Evolutionary conservation across 2,113 vertebrate species (phyloP).

Genomic region (Rhinichthys klamathensis): DNA sequence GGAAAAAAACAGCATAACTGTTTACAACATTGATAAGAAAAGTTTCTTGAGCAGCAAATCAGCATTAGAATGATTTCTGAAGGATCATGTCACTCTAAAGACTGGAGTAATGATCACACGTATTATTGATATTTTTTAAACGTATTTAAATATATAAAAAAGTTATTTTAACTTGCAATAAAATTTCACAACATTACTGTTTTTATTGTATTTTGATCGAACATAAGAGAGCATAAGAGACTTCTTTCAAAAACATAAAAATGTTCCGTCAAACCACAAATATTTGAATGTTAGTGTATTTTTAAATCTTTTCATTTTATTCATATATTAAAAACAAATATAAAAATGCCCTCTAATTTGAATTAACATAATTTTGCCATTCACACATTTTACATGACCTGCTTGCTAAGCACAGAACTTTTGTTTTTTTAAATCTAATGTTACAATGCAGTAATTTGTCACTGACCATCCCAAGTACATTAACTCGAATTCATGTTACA

Average conservation of each 20-base stretch:
- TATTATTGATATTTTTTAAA: too few relatives aligned
- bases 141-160: neutral
- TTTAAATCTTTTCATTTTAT: neutral
- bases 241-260: neutral
- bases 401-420: neutral
- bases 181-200: neutral
- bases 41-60: neutral
- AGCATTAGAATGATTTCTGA: neutral
- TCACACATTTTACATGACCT: neutral
- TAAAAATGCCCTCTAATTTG: neutral
- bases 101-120: neutral
- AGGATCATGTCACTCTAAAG: neutral
- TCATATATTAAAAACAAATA: neutral
- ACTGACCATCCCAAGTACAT: conserved; percentile 20
- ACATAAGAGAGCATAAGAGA: neutral
- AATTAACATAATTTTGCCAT: neutral
- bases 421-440: neutral
- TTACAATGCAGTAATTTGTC: neutral
- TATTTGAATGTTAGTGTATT: neutral
- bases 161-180: neutral
- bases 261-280: neutral
- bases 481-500: neutral
- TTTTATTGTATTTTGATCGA: neutral
- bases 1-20: neutral
- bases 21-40: neutral